These are phyloP conservation scores for Amphiprion ocellaris DNA, from an alignment of 2,113 vertebrate species.

Conservation along the genomic window DNA sequence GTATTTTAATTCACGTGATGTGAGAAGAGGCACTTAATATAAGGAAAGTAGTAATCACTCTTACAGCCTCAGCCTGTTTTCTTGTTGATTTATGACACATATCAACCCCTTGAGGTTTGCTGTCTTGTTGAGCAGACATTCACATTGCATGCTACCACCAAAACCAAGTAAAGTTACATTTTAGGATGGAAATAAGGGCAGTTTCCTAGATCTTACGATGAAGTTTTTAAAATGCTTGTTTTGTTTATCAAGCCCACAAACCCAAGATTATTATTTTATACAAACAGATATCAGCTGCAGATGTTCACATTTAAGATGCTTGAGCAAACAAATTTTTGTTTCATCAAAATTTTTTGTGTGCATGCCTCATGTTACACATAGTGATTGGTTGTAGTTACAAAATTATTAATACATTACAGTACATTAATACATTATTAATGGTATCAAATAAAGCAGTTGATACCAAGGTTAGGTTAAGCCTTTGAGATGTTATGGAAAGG, in stretches of 20 bases:
- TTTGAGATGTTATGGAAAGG: too few relatives aligned
- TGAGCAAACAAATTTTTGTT: background rate
- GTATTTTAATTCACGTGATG: conserved; percentile 5
- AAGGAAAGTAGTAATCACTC: background rate
- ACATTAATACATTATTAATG: too few relatives aligned
- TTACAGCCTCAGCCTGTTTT: background rate
- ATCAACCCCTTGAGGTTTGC: conserved; percentile 9
- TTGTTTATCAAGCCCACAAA: background rate
- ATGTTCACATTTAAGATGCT: background rate
- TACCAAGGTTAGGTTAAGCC: too few relatives aligned
- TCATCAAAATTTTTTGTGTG: background rate
- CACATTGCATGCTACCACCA: background rate
- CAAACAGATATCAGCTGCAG: background rate
- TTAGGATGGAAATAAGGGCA: background rate
- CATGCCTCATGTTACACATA: too few relatives aligned
- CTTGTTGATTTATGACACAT: conserved; percentile 5
- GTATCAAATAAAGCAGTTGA: too few relatives aligned
- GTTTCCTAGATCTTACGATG: background rate
- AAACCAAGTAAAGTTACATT: background rate
- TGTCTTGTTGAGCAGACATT: conserved; percentile 1
- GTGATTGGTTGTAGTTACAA: background rate
- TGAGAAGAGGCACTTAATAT: background rate
- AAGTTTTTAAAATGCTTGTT: background rate
- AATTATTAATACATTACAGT: too few relatives aligned
- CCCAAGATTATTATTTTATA: background rate